Base-by-base conservation (phyloP, 1,140 invertebrate genomes). In the Eulimnadia texana region DNA sequence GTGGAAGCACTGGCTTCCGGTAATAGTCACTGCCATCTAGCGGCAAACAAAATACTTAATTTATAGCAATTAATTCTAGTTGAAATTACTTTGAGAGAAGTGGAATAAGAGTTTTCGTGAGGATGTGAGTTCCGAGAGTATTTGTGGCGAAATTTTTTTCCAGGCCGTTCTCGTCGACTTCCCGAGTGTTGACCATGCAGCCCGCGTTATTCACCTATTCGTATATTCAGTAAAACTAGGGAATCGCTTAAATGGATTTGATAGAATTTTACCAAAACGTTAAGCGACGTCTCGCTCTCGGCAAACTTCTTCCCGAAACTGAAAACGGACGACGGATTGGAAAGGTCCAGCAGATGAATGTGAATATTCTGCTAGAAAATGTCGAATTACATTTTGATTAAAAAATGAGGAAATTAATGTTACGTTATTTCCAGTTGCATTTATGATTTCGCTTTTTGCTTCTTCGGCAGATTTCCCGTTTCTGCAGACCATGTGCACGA, bases 101-200 rank as follows among this genome's bases (percentile, higher is more conserved):
- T 29, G 74, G 71, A 19, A 78, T 64, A 11, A 78, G 66, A 49
- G 61, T 66, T 50, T 64, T 68, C 1, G 76, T 77, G 13, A 78
- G 61, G 16, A 78, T 69, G 62, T 78, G 73, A n/a, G 70, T 70
- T 29, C 74, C 75, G 6, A 78, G 64, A 11, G 74, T 74, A 63
- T 79, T 78, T 27, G 76, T 76, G 10, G 77, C 76, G 71, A 79
- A 79, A 60, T 76, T 78, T 24, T 67, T 70, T 61, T 79, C 78
- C 3, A 78, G 59, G 3, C 72, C 73, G 67, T 78, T 74, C 13
- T 66, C 67, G 28, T 73, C 72, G 2, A 73, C 22, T 50, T 68
- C 63, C 65, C 73, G 65, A 60, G 69, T 65, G 52, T 75, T 70
- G 1, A 78, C 65, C 73, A 79, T 74, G 64, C 73, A 74, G 3